phyloP scores from a whole-genome alignment of 2,113 vertebrate species.

The Antidorcas marsupialis region DNA sequence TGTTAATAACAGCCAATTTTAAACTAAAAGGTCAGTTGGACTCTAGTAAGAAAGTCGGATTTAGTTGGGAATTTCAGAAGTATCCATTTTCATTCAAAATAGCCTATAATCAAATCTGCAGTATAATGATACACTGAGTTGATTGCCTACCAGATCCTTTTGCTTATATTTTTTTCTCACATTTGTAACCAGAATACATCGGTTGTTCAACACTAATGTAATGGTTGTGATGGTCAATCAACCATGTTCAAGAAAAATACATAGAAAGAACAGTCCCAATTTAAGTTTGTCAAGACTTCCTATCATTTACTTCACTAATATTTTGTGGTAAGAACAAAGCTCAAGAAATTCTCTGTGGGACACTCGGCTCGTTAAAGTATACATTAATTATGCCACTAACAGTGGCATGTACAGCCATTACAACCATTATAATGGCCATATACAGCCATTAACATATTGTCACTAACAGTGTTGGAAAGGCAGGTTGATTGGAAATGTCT shows the following conservation, averaged over 20 bases:
- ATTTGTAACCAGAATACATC: conserved; percentile 50
- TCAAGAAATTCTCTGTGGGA: conserved; percentile 62
- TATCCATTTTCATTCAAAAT: conserved; percentile 55
- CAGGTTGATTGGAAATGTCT: neutral
- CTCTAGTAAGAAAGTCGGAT: conserved; percentile 33
- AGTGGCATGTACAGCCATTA: neutral
- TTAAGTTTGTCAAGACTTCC: conserved; percentile 51
- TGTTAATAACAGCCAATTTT: neutral
- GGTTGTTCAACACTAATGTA: conserved; percentile 42
- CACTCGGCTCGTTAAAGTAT: conserved; percentile 50
- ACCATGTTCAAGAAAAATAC: conserved; percentile 58
- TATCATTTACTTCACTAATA: conserved; percentile 59
- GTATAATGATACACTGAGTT: neutral
- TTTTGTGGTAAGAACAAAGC: conserved; percentile 59
- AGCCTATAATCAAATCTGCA: neutral
- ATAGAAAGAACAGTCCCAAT: conserved; percentile 48
- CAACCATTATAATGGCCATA: neutral
- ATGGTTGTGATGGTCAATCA: neutral
- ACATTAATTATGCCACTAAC: neutral
- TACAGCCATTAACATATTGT: neutral
- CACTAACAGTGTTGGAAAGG: neutral
- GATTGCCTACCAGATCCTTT: conserved; percentile 53
- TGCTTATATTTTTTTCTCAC: conserved; percentile 5
- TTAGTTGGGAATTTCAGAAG: conserved; percentile 28
- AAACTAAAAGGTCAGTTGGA: neutral